Conservation (phyloP, 2,797 vertebrate species). For the Rhabdomys pumilio region DNA sequence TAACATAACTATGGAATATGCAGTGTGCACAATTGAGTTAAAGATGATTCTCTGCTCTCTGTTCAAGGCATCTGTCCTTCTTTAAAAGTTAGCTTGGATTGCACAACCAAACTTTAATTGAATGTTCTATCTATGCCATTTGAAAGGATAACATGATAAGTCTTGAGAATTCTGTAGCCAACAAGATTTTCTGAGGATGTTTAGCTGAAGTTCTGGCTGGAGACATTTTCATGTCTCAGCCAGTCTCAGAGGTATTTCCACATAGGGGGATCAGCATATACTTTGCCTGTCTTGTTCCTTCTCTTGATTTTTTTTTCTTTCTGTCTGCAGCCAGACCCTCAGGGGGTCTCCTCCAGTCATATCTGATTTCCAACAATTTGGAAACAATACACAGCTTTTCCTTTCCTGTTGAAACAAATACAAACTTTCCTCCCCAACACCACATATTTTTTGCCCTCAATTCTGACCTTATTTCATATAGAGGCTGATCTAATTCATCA, state of each 20-base stretch:
- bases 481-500: neutral
- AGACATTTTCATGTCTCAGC: neutral
- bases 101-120: neutral
- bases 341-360: neutral
- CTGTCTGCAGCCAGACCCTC: too few species aligned
- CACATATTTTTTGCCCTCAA: neutral
- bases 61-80: neutral
- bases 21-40: neutral
- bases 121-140: too few species aligned
- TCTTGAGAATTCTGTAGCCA: neutral
- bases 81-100: neutral
- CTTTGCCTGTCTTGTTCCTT: neutral
- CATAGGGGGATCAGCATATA: neutral
- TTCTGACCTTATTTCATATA: neutral
- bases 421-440: neutral
- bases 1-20: neutral
- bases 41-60: neutral
- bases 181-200: neutral
- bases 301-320: neutral
- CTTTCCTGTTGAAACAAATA: neutral
- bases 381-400: neutral
- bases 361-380: neutral
- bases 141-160: neutral
- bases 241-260: neutral
- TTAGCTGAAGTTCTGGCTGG: neutral